Evolutionary conservation across 2,888 invertebrate species (phyloP), one percentile per base, ranked within the genome.

Genomic region (Byasa hedistus): DNA sequence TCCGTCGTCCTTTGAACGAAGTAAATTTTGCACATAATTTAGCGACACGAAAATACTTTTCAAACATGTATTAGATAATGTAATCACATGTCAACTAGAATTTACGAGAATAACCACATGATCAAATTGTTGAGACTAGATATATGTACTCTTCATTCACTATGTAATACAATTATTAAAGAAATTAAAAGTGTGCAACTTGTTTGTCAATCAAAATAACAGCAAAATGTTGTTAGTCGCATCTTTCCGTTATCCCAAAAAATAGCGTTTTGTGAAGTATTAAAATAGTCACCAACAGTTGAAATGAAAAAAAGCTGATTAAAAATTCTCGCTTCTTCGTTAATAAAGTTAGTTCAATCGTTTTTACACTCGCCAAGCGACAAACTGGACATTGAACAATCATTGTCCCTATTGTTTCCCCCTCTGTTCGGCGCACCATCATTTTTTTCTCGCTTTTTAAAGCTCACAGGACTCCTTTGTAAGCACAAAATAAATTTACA

Each of bases 331-430:
- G 48, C 48, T 48, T 48, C 19, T 48, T 48, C 5, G 36, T 61
- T 66, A 61, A 61, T 54, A 61, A 66, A 66, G 66, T 61, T 61
- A 66, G 32, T 55, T 32, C 55, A 60, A 63, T 59, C 44, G 63
- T 48, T 66, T 66, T 66, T 63, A 58, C 66, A 63, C 55, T 63
- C 24, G 55, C 62, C 58, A 55, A 59, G 66, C 62, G 63, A 62
- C 63, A 66, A 63, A 60, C 59, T 62, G 66, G 44, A 58, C 66
- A 61, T 57, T 61, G 65, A 59, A 58, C 62, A 44, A 63, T 63
- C 55, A 59, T 66, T 66, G 66, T 66, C 62, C 55, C 58, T 58
- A 66, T 66, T 66, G 66, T 66, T 48, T 39, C 39, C 3, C 39
- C 39, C 23, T 58, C 54, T 58, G 51, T 56, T 51, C 63, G 44